Evolutionary conservation across 2,113 vertebrate species (phyloP).

Genomic region (Tragelaphus buxtoni): DNA sequence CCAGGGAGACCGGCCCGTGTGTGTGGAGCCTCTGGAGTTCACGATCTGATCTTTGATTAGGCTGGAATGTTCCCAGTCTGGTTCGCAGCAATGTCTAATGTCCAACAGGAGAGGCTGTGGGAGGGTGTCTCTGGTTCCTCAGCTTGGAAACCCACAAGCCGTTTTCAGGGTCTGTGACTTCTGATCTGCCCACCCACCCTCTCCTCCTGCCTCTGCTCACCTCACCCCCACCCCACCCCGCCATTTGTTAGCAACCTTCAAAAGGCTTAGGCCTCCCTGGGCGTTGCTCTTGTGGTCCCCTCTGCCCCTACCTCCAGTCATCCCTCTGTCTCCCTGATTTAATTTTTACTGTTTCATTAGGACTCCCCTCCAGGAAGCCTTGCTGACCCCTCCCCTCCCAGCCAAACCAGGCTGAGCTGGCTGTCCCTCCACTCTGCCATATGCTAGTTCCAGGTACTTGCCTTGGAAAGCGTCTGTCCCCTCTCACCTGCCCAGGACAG

Average conservation of each 20-base stretch:
- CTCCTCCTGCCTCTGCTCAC: background rate
- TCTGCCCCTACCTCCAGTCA: background rate
- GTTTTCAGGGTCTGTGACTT: background rate
- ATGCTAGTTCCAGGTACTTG: background rate
- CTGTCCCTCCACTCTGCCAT: background rate
- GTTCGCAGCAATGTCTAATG: background rate
- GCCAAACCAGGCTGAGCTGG: background rate
- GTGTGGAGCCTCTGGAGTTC: background rate
- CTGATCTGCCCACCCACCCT: background rate
- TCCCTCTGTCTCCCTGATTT: background rate
- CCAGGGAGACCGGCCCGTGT: background rate
- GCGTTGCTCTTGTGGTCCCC: background rate
- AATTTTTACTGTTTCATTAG: background rate
- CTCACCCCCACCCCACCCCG: background rate
- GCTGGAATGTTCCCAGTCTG: constrained; percentile 50
- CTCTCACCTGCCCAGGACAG: background rate
- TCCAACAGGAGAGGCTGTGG: background rate
- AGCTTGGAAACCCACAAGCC: background rate
- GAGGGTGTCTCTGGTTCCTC: background rate
- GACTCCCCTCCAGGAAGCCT: background rate
- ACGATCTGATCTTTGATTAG: constrained; percentile 20
- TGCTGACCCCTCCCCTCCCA: background rate
- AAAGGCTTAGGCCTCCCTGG: background rate
- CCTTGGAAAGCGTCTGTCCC: background rate
- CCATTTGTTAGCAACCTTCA: background rate